These are phyloP conservation scores for Clinocottus analis DNA, from an alignment of 2,113 vertebrate genomes.

Conservation along the genomic window DNA sequence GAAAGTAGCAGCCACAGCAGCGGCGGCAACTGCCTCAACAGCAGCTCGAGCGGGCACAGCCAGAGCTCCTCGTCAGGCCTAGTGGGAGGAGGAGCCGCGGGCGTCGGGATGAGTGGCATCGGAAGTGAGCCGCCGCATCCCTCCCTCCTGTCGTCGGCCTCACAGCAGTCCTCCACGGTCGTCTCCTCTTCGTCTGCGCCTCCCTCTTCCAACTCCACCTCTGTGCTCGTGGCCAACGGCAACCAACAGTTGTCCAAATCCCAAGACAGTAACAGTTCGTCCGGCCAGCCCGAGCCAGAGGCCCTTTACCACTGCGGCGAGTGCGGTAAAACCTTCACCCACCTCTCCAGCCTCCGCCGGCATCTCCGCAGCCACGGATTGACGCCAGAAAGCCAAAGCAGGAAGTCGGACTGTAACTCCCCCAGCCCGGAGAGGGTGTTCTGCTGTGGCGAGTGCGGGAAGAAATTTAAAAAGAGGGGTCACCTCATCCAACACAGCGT, in stretches of 20 bases:
- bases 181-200: slow-evolving; percentile 81
- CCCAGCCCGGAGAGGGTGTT: slow-evolving; percentile 84
- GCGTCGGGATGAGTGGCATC: slow-evolving; percentile 76
- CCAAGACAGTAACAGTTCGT: slow-evolving; percentile 61
- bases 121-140: slow-evolving; percentile 77
- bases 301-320: slow-evolving; percentile 85
- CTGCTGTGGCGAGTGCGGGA: slow-evolving; percentile 91
- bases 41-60: slow-evolving; percentile 77
- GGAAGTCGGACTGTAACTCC: slow-evolving; percentile 77
- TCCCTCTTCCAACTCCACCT: slow-evolving; percentile 80
- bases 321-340: slow-evolving; percentile 85
- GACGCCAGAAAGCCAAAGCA: slow-evolving; percentile 71
- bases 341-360: slow-evolving; percentile 84
- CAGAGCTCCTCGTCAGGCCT: slow-evolving; percentile 80
- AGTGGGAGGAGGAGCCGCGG: slow-evolving; percentile 76
- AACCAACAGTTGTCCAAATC: slow-evolving; percentile 80
- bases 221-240: slow-evolving; percentile 81
- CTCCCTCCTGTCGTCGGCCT: slow-evolving; percentile 78
- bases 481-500: slow-evolving; percentile 95
- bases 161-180: slow-evolving; percentile 79
- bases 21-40: slow-evolving; percentile 75
- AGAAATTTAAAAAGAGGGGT: slow-evolving; percentile 92
- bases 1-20: slow-evolving; percentile 67
- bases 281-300: slow-evolving; percentile 79
- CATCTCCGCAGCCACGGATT: slow-evolving; percentile 84